Evolutionary conservation across 2,113 vertebrate species (phyloP).

Genomic region (Catharus minimus): DNA sequence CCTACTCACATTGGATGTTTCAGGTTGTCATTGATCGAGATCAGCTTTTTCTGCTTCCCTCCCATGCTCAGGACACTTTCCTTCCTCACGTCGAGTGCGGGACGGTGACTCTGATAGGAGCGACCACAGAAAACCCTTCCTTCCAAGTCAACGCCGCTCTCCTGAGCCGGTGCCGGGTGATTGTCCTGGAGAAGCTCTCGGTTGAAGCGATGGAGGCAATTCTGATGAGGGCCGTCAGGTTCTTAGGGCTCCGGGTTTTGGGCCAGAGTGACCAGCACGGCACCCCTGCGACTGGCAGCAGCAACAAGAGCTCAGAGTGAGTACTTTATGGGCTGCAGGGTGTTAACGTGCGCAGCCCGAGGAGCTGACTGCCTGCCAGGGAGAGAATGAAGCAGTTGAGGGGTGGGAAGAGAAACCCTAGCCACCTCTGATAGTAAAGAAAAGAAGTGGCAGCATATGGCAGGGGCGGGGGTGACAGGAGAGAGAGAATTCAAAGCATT

Average conservation of each 20-base stretch:
- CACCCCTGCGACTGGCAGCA: conserved; percentile 69
- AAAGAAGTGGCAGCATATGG: conserved; percentile 41
- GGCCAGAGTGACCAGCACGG: conserved; percentile 54
- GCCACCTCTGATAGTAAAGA: conserved; percentile 60
- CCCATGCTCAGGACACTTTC: conserved; percentile 87
- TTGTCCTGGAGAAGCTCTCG: conserved; percentile 90
- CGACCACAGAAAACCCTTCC: conserved; percentile 97
- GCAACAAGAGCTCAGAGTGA: conserved; percentile 80
- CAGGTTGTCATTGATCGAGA: conserved; percentile 50
- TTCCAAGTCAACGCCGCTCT: conserved; percentile 95
- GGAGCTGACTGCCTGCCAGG: conserved; percentile 72
- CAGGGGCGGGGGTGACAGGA: neutral
- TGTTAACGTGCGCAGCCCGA: conserved; percentile 64
- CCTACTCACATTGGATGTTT: conserved; percentile 66
- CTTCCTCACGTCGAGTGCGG: conserved; percentile 96
- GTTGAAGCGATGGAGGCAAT: conserved; percentile 89
- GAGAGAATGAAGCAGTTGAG: conserved; percentile 44
- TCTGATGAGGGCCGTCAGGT: conserved; percentile 82
- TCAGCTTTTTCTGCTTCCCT: conserved; percentile 73
- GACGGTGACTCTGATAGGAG: conserved; percentile 93
- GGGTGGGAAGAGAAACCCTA: conserved; percentile 46
- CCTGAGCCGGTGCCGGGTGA: conserved; percentile 92
- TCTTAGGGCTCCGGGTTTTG: conserved; percentile 84
- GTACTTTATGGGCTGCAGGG: conserved; percentile 75
- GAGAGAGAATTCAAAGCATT: conserved; percentile 33